These are phyloP conservation scores for Cylloceria caligata DNA, from an alignment of 2,888 invertebrate species.

Conservation along the genomic window DNA sequence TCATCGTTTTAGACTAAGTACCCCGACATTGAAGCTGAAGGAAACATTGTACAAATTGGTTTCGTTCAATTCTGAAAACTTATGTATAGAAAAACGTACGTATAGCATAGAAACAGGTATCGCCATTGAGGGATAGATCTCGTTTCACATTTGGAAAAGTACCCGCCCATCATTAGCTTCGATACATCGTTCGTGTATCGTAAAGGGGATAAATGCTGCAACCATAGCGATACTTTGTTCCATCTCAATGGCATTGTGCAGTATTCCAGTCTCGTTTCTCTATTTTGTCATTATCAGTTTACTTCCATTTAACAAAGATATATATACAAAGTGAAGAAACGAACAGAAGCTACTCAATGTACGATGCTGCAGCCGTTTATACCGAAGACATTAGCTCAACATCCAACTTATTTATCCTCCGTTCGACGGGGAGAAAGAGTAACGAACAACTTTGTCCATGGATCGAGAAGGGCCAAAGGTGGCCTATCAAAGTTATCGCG, in stretches of 20 bases:
- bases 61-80: too few relatives aligned
- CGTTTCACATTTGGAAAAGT: too few relatives aligned
- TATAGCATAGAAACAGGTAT: too few relatives aligned
- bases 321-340: not conserved
- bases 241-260: not conserved
- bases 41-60: too few relatives aligned
- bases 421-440: conserved; percentile 12
- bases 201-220: too few relatives aligned
- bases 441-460: conserved; percentile 26
- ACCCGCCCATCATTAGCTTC: too few relatives aligned
- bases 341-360: not conserved
- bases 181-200: too few relatives aligned
- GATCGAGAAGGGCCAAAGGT: conserved; percentile 4
- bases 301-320: not conserved
- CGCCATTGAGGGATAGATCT: too few relatives aligned
- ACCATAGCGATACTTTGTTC: too few relatives aligned
- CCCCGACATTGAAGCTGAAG: too few relatives aligned
- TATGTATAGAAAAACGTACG: too few relatives aligned
- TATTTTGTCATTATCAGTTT: conserved; percentile 14
- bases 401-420: conserved; percentile 47
- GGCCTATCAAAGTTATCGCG: conserved; percentile 50
- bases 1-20: too few relatives aligned
- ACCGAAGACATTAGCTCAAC: conserved; percentile 27
- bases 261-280: not conserved
- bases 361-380: not conserved